phyloP scores from a whole-genome alignment of 2,888 invertebrate genomes.

The Sesia apiformis region DNA sequence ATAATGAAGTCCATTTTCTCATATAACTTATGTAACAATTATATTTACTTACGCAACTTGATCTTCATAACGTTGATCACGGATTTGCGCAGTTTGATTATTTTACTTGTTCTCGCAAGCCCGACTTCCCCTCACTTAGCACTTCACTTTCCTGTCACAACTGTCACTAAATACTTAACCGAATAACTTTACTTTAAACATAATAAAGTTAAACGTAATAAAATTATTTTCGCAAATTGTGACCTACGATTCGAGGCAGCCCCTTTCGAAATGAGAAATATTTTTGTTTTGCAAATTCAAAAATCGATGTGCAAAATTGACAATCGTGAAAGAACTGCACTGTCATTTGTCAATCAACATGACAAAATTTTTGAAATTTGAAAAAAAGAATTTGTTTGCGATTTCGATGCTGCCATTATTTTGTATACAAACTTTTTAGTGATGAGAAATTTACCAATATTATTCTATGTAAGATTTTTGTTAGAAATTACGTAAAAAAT shows the following conservation, averaged over 20 bases:
- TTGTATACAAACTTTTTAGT: neutral
- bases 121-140: constrained; percentile 17
- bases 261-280: constrained; percentile 28
- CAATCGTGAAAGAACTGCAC: constrained; percentile 57
- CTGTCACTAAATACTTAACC: constrained; percentile 3
- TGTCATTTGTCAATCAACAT: constrained; percentile 49
- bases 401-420: constrained; percentile 14
- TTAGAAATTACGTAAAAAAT: too few species aligned
- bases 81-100: constrained; percentile 64
- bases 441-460: too few species aligned
- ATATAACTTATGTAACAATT: constrained; percentile 2
- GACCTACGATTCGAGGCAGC: constrained; percentile 25
- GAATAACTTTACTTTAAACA: constrained; percentile 3
- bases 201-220: constrained; percentile 26
- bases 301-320: constrained; percentile 58
- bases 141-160: constrained; percentile 20
- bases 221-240: constrained; percentile 3
- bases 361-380: constrained; percentile 52
- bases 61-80: constrained; percentile 73
- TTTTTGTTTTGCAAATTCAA: constrained; percentile 37
- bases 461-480: too few species aligned
- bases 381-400: constrained; percentile 23
- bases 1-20: too few species aligned
- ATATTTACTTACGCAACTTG: constrained; percentile 61
- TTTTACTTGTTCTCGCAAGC: constrained; percentile 16